phyloP scores from a whole-genome alignment of 2,888 invertebrate genomes.

The Cryptosula pallasiana region DNA sequence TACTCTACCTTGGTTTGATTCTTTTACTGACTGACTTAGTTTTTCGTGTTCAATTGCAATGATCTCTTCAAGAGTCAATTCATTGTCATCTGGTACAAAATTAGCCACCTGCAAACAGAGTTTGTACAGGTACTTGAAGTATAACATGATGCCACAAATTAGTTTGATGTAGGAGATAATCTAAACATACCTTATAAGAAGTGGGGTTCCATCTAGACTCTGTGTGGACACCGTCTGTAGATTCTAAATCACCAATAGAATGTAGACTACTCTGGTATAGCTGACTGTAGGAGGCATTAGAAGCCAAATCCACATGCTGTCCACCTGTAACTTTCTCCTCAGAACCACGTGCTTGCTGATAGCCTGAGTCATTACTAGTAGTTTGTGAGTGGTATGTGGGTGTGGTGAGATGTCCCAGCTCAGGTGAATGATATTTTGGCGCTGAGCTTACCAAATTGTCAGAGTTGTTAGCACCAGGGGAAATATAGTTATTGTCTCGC shows the following conservation, averaged over 20 bases:
- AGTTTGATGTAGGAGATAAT: too few species aligned
- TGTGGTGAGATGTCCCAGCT: too few species aligned
- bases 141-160: too few species aligned
- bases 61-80: constrained; percentile 2
- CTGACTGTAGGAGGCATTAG: background rate
- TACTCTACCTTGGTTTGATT: background rate
- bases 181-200: too few species aligned
- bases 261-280: background rate
- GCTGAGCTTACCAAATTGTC: too few species aligned
- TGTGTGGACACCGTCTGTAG: background rate
- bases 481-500: background rate
- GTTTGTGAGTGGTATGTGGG: background rate
- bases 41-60: background rate
- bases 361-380: too few species aligned
- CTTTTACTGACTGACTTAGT: background rate
- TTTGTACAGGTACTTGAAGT: too few species aligned
- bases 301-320: background rate
- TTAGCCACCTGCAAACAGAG: background rate
- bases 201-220: constrained; percentile 17
- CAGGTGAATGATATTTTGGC: background rate
- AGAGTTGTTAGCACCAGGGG: too few species aligned
- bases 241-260: background rate
- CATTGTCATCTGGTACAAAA: background rate
- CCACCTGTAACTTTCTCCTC: too few species aligned
- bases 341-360: too few species aligned